phyloP scores from a whole-genome alignment of 2,888 invertebrate genomes.

The Smittia aterrima region DNA sequence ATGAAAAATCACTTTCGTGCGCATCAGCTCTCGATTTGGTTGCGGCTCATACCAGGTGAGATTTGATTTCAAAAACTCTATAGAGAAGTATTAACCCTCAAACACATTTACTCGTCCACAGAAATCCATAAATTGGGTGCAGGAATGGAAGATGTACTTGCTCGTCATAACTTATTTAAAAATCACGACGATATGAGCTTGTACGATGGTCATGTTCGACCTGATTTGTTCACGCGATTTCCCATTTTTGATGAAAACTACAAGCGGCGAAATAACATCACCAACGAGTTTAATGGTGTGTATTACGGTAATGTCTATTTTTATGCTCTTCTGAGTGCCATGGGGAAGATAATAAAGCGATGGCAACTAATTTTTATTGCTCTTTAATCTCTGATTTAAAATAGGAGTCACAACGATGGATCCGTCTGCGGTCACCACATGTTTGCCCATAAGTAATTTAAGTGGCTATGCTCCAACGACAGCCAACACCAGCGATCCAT shows the following conservation, averaged over 20 bases:
- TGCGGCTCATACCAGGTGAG: slow-evolving; percentile 74
- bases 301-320: slow-evolving; percentile 50
- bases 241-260: slow-evolving; percentile 55
- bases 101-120: too few species aligned
- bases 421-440: slow-evolving; percentile 56
- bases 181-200: slow-evolving; percentile 84
- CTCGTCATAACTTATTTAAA: slow-evolving; percentile 83
- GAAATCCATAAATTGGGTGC: slow-evolving; percentile 72
- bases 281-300: slow-evolving; percentile 56
- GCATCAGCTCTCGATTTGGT: slow-evolving; percentile 92
- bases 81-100: too few species aligned
- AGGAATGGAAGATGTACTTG: slow-evolving; percentile 85
- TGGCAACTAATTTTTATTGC: slow-evolving; percentile 4
- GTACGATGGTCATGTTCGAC: slow-evolving; percentile 85
- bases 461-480: slow-evolving; percentile 56
- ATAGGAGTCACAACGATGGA: slow-evolving; percentile 53
- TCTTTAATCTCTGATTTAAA: slow-evolving; percentile 41
- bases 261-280: slow-evolving; percentile 59
- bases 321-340: background rate
- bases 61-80: too few species aligned
- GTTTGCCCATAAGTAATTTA: slow-evolving; percentile 57
- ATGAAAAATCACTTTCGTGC: slow-evolving; percentile 92
- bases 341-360: background rate
- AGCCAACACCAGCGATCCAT: slow-evolving; percentile 69
- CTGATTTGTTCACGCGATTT: slow-evolving; percentile 73